phyloP scores from a whole-genome alignment of 1,140 invertebrate species.

The Achroia grisella region DNA sequence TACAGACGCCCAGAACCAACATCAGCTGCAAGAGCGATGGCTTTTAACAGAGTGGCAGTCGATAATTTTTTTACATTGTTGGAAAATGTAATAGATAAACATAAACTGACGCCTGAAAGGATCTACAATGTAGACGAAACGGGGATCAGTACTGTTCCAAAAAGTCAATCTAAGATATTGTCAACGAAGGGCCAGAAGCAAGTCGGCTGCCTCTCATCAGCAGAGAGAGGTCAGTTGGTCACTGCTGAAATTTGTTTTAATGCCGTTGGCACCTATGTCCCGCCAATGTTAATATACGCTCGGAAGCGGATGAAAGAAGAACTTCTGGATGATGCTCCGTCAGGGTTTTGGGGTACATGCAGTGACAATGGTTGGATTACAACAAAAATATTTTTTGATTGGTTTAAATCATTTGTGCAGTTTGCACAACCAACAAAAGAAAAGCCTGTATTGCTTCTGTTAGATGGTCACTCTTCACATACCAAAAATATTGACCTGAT shows the following conservation, averaged over 20 bases:
- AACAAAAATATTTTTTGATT: constrained; percentile 38
- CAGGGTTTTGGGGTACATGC: constrained; percentile 26
- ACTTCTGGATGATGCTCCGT: constrained; percentile 35
- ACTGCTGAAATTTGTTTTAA: constrained; percentile 49
- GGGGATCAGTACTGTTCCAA: constrained; percentile 1
- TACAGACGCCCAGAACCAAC: constrained; percentile 26
- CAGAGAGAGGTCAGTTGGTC: constrained; percentile 39
- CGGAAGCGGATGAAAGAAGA: constrained; percentile 11
- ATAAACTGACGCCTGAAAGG: constrained; percentile 6
- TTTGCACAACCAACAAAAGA: constrained; percentile 14
- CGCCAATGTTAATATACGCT: constrained; percentile 10
- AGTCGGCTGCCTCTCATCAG: constrained; percentile 7
- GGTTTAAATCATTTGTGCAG: constrained; percentile 43
- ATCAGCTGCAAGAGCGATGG: constrained; percentile 22
- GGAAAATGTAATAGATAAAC: constrained; percentile 6
- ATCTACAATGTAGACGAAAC: constrained; percentile 9
- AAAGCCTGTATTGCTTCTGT: constrained; percentile 37
- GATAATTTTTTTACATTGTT: constrained; percentile 17
- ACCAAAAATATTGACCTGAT: constrained; percentile 50
- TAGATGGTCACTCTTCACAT: constrained; percentile 52
- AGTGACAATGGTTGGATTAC: constrained; percentile 43
- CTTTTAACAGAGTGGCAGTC: constrained; percentile 28
- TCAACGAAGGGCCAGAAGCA: background rate
- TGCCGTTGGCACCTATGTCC: constrained; percentile 33
- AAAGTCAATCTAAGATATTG: background rate